phyloP scores from a whole-genome alignment of 2,113 vertebrate species.

The Rana temporaria region DNA sequence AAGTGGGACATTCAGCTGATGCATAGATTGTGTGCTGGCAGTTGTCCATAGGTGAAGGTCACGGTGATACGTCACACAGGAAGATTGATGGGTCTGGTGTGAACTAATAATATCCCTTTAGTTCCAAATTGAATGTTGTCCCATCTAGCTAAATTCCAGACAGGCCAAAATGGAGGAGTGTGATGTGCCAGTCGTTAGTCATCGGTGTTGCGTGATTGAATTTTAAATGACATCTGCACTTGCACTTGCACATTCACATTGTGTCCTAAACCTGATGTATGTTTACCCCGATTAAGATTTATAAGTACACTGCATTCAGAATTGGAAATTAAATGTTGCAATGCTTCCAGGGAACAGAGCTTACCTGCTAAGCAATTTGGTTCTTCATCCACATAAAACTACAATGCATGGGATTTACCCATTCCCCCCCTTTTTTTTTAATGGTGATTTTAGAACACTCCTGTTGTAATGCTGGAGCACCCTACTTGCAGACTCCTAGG shows the following conservation, averaged over 20 bases:
- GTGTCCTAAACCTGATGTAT: neutral
- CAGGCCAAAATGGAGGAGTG: neutral
- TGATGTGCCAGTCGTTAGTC: too few species aligned
- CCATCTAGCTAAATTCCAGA: neutral
- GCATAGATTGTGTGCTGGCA: neutral
- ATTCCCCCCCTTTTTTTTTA: too few species aligned
- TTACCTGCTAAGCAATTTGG: too few species aligned
- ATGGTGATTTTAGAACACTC: too few species aligned
- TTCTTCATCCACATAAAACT: too few species aligned
- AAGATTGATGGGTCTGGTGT: neutral
- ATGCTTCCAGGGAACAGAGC: too few species aligned
- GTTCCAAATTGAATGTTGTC: neutral
- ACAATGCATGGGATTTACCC: too few species aligned
- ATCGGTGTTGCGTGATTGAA: neutral
- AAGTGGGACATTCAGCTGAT: neutral
- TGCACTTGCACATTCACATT: neutral
- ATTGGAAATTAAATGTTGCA: too few species aligned
- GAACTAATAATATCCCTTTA: neutral
- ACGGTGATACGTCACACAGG: neutral
- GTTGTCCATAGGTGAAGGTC: neutral
- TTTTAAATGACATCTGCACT: too few species aligned
- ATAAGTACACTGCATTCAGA: neutral
- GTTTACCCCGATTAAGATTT: neutral
- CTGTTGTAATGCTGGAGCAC: too few species aligned
- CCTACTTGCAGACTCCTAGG: too few species aligned